Evolutionary conservation across 1,140 invertebrate genomes (phyloP).

Genomic region (Andrena cerasifolii): DNA sequence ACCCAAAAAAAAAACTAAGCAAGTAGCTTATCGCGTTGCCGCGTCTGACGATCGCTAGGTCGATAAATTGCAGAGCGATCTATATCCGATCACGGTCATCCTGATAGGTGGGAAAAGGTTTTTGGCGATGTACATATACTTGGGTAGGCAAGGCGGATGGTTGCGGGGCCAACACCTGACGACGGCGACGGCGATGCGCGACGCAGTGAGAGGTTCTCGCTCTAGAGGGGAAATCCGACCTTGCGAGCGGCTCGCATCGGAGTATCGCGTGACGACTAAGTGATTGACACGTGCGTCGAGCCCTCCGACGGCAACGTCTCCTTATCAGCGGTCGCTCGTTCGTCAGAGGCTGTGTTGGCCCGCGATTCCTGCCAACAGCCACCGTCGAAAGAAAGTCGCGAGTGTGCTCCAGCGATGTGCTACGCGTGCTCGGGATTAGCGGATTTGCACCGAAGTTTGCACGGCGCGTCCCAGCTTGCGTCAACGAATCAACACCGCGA

Average conservation of each 20-base stretch:
- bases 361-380: too few species aligned
- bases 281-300: conserved; percentile 71
- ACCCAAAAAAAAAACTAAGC: too few species aligned
- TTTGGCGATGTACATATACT: too few species aligned
- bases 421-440: conserved; percentile 30
- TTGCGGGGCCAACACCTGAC: too few species aligned
- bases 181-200: too few species aligned
- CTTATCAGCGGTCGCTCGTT: conserved; percentile 46
- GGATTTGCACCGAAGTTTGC: conserved; percentile 3
- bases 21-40: too few species aligned
- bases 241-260: conserved; percentile 31
- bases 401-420: background rate
- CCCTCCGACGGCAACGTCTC: conserved; percentile 24
- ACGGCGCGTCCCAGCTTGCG: background rate
- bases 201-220: background rate
- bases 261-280: conserved; percentile 62
- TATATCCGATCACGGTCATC: too few species aligned
- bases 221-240: background rate
- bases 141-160: too few species aligned
- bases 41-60: too few species aligned
- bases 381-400: too few species aligned
- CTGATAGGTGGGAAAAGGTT: too few species aligned
- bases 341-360: background rate
- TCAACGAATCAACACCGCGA: background rate
- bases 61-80: too few species aligned